These are phyloP conservation scores for Drosophila maculinotata DNA, from an alignment of 2,888 invertebrate genomes.

Conservation along the genomic window DNA sequence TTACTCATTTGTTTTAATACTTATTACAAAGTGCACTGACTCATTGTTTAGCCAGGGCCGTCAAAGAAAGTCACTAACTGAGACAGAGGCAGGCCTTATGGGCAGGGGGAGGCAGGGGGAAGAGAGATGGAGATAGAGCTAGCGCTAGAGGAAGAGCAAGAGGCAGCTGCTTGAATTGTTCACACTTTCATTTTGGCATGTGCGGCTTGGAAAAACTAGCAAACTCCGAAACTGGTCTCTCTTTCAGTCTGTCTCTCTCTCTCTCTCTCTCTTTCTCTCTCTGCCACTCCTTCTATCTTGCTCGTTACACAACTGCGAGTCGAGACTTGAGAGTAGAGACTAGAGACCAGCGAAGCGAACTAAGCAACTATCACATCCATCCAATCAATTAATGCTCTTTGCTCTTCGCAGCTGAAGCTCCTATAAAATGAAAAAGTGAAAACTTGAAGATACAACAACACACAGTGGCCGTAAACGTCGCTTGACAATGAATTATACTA, in stretches of 20 bases:
- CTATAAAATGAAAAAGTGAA: slow-evolving; percentile 48
- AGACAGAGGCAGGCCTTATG: neutral
- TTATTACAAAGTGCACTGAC: slow-evolving; percentile 73
- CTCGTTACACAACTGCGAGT: slow-evolving; percentile 51
- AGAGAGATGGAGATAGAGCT: slow-evolving; percentile 1
- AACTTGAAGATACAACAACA: slow-evolving; percentile 36
- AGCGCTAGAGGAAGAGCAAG: slow-evolving; percentile 18
- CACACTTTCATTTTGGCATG: slow-evolving; percentile 78
- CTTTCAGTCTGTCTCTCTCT: neutral
- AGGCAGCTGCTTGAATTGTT: slow-evolving; percentile 56
- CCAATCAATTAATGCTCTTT: slow-evolving; percentile 77
- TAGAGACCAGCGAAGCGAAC: slow-evolving; percentile 49
- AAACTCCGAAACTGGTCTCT: slow-evolving; percentile 49
- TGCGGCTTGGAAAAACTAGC: slow-evolving; percentile 48
- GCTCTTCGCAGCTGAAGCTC: slow-evolving; percentile 46
- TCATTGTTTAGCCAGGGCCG: slow-evolving; percentile 55
- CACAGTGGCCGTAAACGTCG: slow-evolving; percentile 30
- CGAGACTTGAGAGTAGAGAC: neutral
- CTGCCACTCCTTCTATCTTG: slow-evolving; percentile 3
- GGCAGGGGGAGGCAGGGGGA: no score
- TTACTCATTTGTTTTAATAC: slow-evolving; percentile 50
- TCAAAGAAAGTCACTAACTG: slow-evolving; percentile 56
- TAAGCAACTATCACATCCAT: slow-evolving; percentile 58
- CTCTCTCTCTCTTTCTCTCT: neutral
- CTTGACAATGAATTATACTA: slow-evolving; percentile 69